Conservation (phyloP, 2,113 vertebrate genomes). For the Rhea pennata region DNA sequence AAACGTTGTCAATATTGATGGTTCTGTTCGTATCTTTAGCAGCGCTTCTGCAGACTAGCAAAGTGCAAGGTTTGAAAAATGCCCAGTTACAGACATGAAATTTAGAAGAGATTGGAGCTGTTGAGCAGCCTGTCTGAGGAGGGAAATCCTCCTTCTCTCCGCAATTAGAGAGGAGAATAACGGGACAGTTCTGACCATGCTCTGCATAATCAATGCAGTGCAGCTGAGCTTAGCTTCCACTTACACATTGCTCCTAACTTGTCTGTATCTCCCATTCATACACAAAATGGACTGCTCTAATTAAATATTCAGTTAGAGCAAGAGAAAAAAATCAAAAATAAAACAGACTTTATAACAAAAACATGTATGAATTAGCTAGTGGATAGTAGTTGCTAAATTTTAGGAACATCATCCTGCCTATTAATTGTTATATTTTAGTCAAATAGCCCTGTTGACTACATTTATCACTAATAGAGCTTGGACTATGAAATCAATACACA, state of each 20-base stretch:
- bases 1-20: neutral
- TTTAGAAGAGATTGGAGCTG: too few relatives aligned
- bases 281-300: neutral
- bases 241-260: neutral
- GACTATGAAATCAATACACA: neutral
- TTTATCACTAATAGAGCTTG: neutral
- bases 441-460: neutral
- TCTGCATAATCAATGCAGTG: neutral
- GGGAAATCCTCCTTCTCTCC: neutral
- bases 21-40: neutral
- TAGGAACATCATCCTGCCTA: neutral
- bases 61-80: neutral
- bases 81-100: neutral
- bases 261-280: neutral
- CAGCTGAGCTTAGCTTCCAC: neutral
- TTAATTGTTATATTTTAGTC: constrained; percentile 11
- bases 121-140: too few relatives aligned
- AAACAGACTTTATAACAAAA: neutral
- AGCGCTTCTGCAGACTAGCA: neutral
- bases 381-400: neutral
- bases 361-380: neutral
- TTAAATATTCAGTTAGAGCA: neutral
- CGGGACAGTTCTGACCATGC: neutral
- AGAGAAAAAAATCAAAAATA: neutral
- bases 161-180: neutral